Evolutionary conservation across 2,113 vertebrate species (phyloP), one percentile per base, ranked within the genome.

Genomic region (Cariama cristata): DNA sequence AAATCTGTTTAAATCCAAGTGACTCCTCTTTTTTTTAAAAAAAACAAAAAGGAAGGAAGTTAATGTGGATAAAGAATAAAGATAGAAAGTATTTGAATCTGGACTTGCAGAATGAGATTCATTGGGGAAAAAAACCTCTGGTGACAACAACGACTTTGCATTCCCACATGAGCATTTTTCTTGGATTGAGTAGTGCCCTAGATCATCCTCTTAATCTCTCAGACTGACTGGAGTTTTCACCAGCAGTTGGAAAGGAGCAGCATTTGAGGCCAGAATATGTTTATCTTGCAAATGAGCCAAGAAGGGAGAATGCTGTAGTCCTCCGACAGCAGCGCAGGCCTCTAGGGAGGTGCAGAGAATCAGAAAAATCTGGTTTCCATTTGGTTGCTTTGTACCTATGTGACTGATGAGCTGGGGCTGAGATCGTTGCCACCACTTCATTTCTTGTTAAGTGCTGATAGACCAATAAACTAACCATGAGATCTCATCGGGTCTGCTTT

Each of bases 141-240:
- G 26, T 92, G 86, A 82, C 67, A 88, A 79, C 50, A 96, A 89
- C 47, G 14, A 64, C 69, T 73, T 92, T 97, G 66, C 8, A 1
- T 87, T 96, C 88, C 93, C 94, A 84, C 38, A 49, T 67, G 83
- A 97, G 87, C 96, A 95, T 96, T 97, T 96, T 96, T 97, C 76
- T 87, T 81, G 76, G 81, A 86, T 93, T 94, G 68, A 96, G 94
- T 95, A 86, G 88, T 96, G 92, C 79, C 81, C 94, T 74, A 85
- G 93, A 95, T 98, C 92, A 90, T 92, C 81, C 56, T 87, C 73
- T n/a, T 96, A 94, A 93, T 92, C 79, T 88, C 91, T 95, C 85
- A 94, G n/a, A 80, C 80, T 67, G 53, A 58, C 90, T 87, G 45
- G 44, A 62, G 67, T 96, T 95, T 93, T 96, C 81, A 92, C 76